Evolutionary conservation across 2,797 vertebrate genomes (phyloP).

Genomic region (Centropyge bicolor): DNA sequence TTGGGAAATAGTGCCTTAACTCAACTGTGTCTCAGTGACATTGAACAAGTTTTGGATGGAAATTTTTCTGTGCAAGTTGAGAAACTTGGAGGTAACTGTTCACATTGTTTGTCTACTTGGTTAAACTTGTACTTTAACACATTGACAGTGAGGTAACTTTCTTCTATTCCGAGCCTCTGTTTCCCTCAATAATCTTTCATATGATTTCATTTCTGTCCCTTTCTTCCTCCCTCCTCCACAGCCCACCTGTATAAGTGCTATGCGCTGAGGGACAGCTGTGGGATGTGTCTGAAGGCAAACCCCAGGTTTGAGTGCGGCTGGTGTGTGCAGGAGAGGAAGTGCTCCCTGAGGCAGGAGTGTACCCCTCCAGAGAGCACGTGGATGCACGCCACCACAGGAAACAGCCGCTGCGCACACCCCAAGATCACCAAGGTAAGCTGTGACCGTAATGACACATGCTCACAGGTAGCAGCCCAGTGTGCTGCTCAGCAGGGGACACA

Average conservation of each 20-base stretch:
- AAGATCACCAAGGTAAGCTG: conserved; percentile 92
- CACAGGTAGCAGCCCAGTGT: conserved; percentile 42
- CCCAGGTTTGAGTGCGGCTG: conserved; percentile 96
- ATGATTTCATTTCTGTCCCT: neutral
- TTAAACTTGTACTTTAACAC: neutral
- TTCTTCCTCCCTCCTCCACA: conserved; percentile 62
- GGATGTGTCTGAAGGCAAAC: conserved; percentile 96
- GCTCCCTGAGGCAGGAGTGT: conserved; percentile 94
- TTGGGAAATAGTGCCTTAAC: conserved; percentile 46
- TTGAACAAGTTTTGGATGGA: conserved; percentile 39
- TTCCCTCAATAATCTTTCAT: neutral
- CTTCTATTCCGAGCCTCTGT: neutral
- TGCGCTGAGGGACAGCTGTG: conserved; percentile 94
- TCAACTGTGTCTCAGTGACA: conserved; percentile 54
- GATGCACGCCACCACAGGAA: conserved; percentile 93
- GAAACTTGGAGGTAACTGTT: conserved; percentile 6
- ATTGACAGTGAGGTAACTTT: neutral
- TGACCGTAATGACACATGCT: conserved; percentile 84
- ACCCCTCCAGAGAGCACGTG: conserved; percentile 81
- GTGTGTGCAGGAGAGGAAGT: conserved; percentile 94
- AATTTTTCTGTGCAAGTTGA: conserved; percentile 7
- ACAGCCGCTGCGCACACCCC: conserved; percentile 93
- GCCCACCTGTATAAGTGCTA: conserved; percentile 98
- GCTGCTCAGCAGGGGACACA: conserved; percentile 28
- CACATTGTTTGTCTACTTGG: conserved; percentile 20